These are phyloP conservation scores for Neoseiulus cucumeris DNA, from an alignment of 1,140 invertebrate species.

Conservation along the genomic window DNA sequence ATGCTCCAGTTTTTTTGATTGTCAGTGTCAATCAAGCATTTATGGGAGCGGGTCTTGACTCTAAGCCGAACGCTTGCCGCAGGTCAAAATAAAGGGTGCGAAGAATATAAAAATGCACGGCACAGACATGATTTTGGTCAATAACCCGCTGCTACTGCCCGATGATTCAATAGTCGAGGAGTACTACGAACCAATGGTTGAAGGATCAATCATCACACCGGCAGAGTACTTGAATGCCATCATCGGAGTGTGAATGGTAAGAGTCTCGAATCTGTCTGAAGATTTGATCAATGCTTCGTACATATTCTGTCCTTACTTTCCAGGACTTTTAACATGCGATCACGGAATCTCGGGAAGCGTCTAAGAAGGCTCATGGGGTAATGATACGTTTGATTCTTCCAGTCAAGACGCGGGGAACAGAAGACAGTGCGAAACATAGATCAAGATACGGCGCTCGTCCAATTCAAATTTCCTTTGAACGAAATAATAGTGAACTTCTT, in stretches of 20 bases:
- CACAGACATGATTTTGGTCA: conserved; percentile 45
- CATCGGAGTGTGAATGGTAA: conserved; percentile 29
- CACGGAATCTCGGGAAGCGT: background rate
- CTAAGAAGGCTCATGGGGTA: background rate
- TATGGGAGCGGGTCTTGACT: background rate
- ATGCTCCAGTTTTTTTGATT: background rate
- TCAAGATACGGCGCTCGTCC: conserved; percentile 52
- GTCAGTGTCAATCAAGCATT: too few species aligned
- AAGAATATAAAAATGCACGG: conserved; percentile 47
- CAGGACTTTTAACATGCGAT: too few species aligned
- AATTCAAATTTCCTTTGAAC: conserved; percentile 62
- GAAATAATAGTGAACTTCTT: conserved; percentile 91
- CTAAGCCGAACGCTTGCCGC: conserved; percentile 13
- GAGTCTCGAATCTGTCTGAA: background rate
- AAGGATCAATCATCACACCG: conserved; percentile 73
- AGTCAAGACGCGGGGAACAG: conserved; percentile 55
- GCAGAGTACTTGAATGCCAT: conserved; percentile 30
- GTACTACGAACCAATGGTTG: conserved; percentile 67
- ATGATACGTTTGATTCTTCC: too few species aligned
- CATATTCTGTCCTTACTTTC: too few species aligned
- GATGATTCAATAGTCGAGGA: conserved; percentile 42
- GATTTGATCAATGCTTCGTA: background rate
- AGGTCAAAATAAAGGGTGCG: conserved; percentile 43
- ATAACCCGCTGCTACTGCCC: conserved; percentile 65
- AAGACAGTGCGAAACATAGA: conserved; percentile 56